Conservation (phyloP, 2,888 invertebrate species). For the Thymelicus lineola region DNA sequence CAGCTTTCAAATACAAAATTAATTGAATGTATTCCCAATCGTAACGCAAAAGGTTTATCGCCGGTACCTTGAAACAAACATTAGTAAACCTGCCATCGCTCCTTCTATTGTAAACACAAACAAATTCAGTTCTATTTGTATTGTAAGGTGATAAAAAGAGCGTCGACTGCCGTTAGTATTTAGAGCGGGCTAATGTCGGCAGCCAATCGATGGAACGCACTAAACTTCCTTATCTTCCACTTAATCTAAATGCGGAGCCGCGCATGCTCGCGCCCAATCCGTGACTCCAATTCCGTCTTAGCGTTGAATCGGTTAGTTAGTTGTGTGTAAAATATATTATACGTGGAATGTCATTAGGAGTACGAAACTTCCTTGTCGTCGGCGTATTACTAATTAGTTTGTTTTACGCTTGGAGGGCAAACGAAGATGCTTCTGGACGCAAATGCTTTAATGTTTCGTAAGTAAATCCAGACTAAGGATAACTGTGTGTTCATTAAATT, state of each 20-base stretch:
- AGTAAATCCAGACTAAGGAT: no score
- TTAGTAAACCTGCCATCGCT: neutral
- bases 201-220: constrained; percentile 44
- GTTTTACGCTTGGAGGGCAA: neutral
- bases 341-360: constrained; percentile 8
- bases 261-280: constrained; percentile 36
- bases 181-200: constrained; percentile 42
- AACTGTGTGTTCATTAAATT: no score
- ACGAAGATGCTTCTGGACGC: no score
- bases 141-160: constrained; percentile 4
- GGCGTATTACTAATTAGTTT: neutral
- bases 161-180: constrained; percentile 31
- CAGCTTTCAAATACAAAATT: neutral
- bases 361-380: neutral
- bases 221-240: constrained; percentile 48
- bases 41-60: neutral
- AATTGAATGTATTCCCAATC: neutral
- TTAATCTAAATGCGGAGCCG: constrained; percentile 46
- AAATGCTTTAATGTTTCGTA: no score
- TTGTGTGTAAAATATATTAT: constrained; percentile 25
- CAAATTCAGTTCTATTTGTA: neutral
- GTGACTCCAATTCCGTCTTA: constrained; percentile 25
- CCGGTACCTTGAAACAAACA: neutral
- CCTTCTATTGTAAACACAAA: neutral
- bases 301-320: constrained; percentile 22